Percentiles rank a stretch among this genome's conserved stretches.
Conservation (phyloP, 2,113 vertebrate species). For the Cyprinodon variegatus region DNA sequence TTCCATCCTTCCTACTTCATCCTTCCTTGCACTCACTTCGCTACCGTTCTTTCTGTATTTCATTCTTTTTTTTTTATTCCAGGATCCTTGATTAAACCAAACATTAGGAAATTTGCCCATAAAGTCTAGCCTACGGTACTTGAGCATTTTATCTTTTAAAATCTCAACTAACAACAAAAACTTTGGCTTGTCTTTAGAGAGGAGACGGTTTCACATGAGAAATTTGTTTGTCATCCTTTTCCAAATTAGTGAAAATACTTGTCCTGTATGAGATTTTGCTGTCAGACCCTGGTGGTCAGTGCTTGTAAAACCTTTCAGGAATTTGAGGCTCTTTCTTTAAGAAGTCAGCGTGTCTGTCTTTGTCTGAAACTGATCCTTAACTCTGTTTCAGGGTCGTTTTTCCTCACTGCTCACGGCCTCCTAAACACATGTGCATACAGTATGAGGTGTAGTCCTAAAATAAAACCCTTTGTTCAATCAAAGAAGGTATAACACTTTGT, state of each 20-base stretch:
- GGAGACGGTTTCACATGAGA: neutral
- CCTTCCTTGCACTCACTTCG: no score
- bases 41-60: no score
- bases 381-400: neutral
- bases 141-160: neutral
- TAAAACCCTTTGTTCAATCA: neutral
- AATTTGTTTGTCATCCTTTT: neutral
- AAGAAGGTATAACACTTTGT: neutral
- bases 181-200: neutral
- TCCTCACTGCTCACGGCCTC: neutral
- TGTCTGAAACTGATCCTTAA: slow-evolving; percentile 6
- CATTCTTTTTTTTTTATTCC: no score
- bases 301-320: neutral
- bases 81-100: no score
- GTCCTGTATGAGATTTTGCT: slow-evolving; percentile 1
- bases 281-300: neutral
- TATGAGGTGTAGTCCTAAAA: neutral
- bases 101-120: neutral
- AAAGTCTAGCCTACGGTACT: neutral
- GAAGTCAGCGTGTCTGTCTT: slow-evolving; percentile 1
- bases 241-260: neutral
- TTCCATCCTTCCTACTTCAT: no score
- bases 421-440: neutral
- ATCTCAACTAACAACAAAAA: neutral
- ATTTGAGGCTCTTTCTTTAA: slow-evolving; percentile 8